Conservation (phyloP, 2,888 invertebrate species). For the Congeria kusceri region DNA sequence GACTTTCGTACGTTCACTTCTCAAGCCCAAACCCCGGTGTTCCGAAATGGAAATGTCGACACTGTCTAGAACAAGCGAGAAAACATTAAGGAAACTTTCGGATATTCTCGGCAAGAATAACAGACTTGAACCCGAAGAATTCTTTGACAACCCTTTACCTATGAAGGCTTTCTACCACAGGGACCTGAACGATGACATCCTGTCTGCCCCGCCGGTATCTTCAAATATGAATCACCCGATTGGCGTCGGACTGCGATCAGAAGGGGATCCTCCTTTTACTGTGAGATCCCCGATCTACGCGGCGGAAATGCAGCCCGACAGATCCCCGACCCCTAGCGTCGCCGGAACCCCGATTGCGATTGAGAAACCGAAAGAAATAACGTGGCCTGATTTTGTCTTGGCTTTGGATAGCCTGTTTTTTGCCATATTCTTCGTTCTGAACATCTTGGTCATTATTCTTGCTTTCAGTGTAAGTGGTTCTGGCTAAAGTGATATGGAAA, state of each 20-base stretch:
- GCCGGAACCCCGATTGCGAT: not conserved
- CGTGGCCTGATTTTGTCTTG: constrained; percentile 59
- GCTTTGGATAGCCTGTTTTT: constrained; percentile 63
- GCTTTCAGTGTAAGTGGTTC: constrained; percentile 25
- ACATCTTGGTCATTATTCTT: constrained; percentile 37
- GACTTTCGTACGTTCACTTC: too few species aligned
- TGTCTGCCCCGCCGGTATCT: not conserved
- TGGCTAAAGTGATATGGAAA: too few species aligned
- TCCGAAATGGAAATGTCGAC: not conserved
- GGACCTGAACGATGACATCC: not conserved
- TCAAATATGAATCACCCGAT: not conserved
- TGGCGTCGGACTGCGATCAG: not conserved
- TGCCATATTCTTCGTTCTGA: constrained; percentile 46
- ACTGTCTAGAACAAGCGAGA: constrained; percentile 4
- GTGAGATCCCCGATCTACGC: not conserved
- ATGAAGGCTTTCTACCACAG: constrained; percentile 6
- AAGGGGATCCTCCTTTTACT: not conserved
- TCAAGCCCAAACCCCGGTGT: not conserved
- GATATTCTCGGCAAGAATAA: constrained; percentile 25
- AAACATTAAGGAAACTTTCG: constrained; percentile 14
- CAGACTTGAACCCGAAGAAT: constrained; percentile 22
- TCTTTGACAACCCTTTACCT: constrained; percentile 24
- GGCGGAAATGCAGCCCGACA: not conserved
- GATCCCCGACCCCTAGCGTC: not conserved
- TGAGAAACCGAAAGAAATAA: constrained; percentile 18